These are phyloP conservation scores for Willisornis vidua DNA, from an alignment of 2,113 vertebrate genomes.

Conservation along the genomic window DNA sequence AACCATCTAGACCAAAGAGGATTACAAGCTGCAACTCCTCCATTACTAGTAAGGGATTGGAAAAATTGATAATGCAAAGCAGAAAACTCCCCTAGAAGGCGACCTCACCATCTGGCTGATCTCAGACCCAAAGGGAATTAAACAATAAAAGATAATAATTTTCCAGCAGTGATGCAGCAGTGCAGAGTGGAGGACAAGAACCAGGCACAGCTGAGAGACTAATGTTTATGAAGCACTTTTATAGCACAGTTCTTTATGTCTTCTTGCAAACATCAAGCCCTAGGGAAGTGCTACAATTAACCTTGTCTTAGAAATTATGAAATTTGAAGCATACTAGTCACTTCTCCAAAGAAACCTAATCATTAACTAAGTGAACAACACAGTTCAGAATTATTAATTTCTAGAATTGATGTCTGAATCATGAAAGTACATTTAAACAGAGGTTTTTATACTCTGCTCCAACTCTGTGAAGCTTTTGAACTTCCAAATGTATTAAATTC, in stretches of 20 bases:
- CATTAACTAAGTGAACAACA: not conserved
- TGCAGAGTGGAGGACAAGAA: not conserved
- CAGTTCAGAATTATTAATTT: not conserved
- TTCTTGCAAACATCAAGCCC: not conserved
- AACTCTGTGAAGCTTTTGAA: not conserved
- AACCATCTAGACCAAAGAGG: not conserved
- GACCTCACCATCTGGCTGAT: slow-evolving; percentile 45
- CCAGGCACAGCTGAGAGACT: not conserved
- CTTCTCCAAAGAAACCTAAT: not conserved
- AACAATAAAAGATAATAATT: slow-evolving; percentile 53
- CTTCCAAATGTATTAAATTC: not conserved
- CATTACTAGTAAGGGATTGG: not conserved
- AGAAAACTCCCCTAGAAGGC: slow-evolving; percentile 14
- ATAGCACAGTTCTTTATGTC: not conserved
- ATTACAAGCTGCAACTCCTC: not conserved
- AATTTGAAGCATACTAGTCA: not conserved
- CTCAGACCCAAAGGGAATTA: slow-evolving; percentile 38
- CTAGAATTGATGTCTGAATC: not conserved
- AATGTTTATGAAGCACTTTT: not conserved
- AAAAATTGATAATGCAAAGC: slow-evolving; percentile 34
- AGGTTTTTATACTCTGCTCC: not conserved
- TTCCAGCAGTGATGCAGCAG: slow-evolving; percentile 3
- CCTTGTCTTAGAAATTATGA: not conserved
- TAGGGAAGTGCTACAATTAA: not conserved
- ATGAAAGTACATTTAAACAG: not conserved